Conservation (phyloP, 2,797 vertebrate species). For the Percopsis omiscomaycus region DNA sequence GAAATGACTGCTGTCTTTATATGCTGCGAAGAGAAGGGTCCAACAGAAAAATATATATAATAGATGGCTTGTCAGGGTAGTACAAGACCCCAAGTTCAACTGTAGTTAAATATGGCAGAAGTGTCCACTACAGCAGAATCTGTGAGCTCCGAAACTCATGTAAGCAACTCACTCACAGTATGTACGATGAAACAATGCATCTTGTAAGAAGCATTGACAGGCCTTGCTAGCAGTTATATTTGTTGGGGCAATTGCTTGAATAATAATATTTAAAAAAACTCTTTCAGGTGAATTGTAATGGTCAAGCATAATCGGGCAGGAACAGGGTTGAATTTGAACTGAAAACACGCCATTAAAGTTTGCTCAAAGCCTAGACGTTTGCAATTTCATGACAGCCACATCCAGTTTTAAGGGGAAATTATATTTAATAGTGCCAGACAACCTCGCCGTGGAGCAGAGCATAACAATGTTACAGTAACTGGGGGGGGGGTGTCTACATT, state of each 20-base stretch:
- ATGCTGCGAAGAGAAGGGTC: neutral
- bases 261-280: too few relatives aligned
- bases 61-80: neutral
- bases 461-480: neutral
- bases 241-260: too few relatives aligned
- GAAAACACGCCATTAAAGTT: neutral
- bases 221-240: neutral
- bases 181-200: neutral
- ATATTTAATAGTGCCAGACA: neutral
- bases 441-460: neutral
- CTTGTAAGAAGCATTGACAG: neutral
- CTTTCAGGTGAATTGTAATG: neutral
- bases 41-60: neutral
- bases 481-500: neutral
- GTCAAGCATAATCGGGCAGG: neutral
- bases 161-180: neutral
- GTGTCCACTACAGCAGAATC: neutral
- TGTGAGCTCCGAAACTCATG: neutral
- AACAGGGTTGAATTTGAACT: neutral
- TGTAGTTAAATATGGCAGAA: neutral
- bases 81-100: neutral
- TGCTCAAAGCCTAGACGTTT: neutral
- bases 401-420: neutral
- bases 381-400: neutral
- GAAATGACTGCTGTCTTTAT: neutral